phyloP scores from a whole-genome alignment of 2,888 invertebrate species.

The Drosophila nigritarsus region DNA sequence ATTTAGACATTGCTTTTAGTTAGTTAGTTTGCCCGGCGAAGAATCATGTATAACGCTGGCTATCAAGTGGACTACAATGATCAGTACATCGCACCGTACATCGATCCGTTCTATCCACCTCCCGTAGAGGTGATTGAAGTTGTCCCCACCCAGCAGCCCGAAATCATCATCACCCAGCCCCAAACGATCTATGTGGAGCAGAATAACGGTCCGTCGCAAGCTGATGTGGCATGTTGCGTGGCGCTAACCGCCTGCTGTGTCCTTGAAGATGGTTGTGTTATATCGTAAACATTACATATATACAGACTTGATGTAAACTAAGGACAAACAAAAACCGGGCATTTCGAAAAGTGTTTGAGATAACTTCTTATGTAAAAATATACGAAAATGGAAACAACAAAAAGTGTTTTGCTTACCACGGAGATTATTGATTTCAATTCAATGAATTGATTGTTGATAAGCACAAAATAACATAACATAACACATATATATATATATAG shows the following conservation, averaged over 20 bases:
- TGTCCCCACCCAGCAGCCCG: conserved; percentile 55
- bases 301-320: neutral
- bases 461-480: neutral
- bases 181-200: conserved; percentile 50
- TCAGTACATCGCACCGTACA: conserved; percentile 33
- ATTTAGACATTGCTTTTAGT: conserved; percentile 37
- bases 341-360: neutral
- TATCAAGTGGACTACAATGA: conserved; percentile 68
- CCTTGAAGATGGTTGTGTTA: conserved; percentile 69
- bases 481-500: neutral
- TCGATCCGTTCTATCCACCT: conserved; percentile 60
- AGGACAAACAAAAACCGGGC: conserved; percentile 15
- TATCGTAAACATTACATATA: conserved; percentile 18
- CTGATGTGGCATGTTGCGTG: conserved; percentile 62
- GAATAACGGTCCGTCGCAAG: conserved; percentile 30
- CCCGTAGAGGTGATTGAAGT: conserved; percentile 52
- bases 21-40: conserved; percentile 12
- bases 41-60: conserved; percentile 67
- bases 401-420: neutral
- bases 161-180: conserved; percentile 62
- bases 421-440: neutral
- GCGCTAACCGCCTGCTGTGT: conserved; percentile 64
- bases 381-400: neutral
- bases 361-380: neutral
- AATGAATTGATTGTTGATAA: neutral